These are phyloP conservation scores for Gambusia affinis DNA, from an alignment of 2,113 vertebrate genomes.

Conservation along the genomic window DNA sequence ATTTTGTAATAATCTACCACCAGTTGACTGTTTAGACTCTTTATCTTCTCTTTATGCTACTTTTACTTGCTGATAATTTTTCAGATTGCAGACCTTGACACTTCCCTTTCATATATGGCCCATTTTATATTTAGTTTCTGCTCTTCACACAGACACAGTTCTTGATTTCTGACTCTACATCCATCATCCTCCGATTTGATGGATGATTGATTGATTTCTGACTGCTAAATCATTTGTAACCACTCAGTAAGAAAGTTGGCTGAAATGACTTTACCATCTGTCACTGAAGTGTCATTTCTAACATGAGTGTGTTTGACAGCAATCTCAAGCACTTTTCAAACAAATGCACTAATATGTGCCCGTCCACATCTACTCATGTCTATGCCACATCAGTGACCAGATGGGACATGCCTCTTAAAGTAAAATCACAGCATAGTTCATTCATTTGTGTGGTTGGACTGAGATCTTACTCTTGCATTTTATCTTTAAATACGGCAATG, in stretches of 20 bases:
- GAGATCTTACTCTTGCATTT: not conserved
- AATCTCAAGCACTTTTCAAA: constrained; percentile 2
- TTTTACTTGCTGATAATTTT: not conserved
- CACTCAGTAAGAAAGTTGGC: not conserved
- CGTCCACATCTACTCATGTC: constrained; percentile 17
- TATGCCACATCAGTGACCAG: constrained; percentile 22
- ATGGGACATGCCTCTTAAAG: constrained; percentile 28
- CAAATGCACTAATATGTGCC: constrained; percentile 35
- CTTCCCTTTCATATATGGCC: not conserved
- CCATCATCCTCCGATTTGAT: too few species aligned
- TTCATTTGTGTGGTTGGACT: constrained; percentile 4
- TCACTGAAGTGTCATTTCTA: constrained; percentile 12
- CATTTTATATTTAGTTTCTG: too few species aligned
- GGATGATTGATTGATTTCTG: too few species aligned
- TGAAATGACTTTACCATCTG: constrained; percentile 4
- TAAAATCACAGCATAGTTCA: constrained; percentile 14
- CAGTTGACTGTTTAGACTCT: not conserved
- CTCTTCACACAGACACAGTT: too few species aligned
- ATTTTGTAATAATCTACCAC: not conserved
- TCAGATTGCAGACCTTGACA: not conserved
- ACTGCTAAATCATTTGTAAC: too few species aligned
- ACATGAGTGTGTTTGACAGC: not conserved
- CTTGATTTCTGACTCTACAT: too few species aligned
- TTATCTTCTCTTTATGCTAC: not conserved
- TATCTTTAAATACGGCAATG: not conserved